Evolutionary conservation across 2,113 vertebrate species (phyloP).

Genomic region (Brachyistius frenatus): DNA sequence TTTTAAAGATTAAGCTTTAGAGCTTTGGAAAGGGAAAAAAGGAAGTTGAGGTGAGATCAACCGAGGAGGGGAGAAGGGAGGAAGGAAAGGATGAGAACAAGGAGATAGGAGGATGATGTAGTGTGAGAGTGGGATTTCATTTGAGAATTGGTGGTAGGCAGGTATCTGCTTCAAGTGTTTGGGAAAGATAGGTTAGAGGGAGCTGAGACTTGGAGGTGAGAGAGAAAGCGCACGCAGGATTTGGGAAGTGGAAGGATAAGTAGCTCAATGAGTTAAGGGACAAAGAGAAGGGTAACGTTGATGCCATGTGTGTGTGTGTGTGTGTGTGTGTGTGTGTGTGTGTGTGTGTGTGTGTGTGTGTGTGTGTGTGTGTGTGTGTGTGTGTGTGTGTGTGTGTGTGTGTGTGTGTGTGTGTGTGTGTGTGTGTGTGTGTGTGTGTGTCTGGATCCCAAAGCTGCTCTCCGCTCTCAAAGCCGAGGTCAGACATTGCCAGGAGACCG

Average conservation of each 20-base stretch:
- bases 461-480: slow-evolving; percentile 63
- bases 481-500: slow-evolving; percentile 68
- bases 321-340: slow-evolving; percentile 16
- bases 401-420: slow-evolving; percentile 23
- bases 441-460: slow-evolving; percentile 50
- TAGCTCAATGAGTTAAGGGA: slow-evolving; percentile 60
- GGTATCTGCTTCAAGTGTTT: slow-evolving; percentile 25
- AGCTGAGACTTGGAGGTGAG: slow-evolving; percentile 7
- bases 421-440: slow-evolving; percentile 27
- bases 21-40: slow-evolving; percentile 1
- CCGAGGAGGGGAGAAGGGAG: slow-evolving; percentile 3
- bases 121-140: slow-evolving; percentile 7
- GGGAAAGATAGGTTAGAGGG: slow-evolving; percentile 16
- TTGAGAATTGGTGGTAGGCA: slow-evolving; percentile 16
- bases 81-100: slow-evolving; percentile 4
- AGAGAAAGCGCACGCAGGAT: slow-evolving; percentile 16
- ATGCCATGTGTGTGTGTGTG: slow-evolving; percentile 19
- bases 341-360: slow-evolving; percentile 29
- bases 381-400: slow-evolving; percentile 7
- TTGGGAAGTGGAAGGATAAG: slow-evolving; percentile 47
- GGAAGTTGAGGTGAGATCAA: slow-evolving; percentile 21
- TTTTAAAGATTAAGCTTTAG: slow-evolving; percentile 1
- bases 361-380: slow-evolving; percentile 21
- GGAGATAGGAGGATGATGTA: slow-evolving; percentile 29
- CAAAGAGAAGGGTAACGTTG: slow-evolving; percentile 27